Evolutionary conservation across 1,140 invertebrate genomes (phyloP).

Genomic region (Calliphora vicina): DNA sequence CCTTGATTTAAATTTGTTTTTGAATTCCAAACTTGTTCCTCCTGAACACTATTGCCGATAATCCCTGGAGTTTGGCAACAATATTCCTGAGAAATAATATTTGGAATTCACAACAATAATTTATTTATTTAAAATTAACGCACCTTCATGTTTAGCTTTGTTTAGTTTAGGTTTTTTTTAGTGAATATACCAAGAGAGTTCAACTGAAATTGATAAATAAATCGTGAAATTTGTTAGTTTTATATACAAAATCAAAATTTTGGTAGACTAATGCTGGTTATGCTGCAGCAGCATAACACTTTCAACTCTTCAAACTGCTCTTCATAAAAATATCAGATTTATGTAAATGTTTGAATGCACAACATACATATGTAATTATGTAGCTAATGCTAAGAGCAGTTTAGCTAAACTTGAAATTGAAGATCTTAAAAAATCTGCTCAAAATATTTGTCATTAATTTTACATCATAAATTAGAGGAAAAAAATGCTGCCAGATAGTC

Average conservation of each 20-base stretch:
- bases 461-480: too few species aligned
- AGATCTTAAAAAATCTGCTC: too few species aligned
- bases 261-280: not conserved
- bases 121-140: not conserved
- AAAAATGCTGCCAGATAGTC: too few species aligned
- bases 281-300: not conserved
- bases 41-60: not conserved
- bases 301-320: not conserved
- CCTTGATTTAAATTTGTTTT: not conserved
- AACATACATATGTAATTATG: too few species aligned
- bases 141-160: constrained; percentile 29
- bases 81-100: not conserved
- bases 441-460: too few species aligned
- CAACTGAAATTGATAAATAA: not conserved
- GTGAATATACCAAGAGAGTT: constrained; percentile 7
- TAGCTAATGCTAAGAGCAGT: too few species aligned
- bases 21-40: not conserved
- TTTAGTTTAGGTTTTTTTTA: constrained; percentile 11
- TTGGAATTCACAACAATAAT: not conserved
- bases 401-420: too few species aligned
- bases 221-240: not conserved
- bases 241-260: not conserved
- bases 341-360: too few species aligned
- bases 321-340: too few species aligned
- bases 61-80: constrained; percentile 19